Conservation (phyloP, 1,140 invertebrate species). For the Drosophila chauvacae region DNA sequence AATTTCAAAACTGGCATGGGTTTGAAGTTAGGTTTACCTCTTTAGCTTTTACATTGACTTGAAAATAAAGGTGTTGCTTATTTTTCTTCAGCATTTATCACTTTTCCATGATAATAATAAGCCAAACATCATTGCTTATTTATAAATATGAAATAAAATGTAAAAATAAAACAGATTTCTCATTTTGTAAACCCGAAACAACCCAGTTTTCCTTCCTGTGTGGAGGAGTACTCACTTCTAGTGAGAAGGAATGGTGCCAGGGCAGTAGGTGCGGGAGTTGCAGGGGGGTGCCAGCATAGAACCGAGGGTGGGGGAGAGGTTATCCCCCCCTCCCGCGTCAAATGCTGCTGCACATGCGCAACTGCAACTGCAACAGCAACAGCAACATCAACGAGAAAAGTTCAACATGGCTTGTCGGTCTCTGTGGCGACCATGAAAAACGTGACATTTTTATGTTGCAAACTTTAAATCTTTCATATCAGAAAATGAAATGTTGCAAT, state of each 20-base stretch:
- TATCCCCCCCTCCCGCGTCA: slow-evolving; percentile 2
- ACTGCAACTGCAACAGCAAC: slow-evolving; percentile 45
- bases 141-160: not conserved
- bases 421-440: slow-evolving; percentile 84
- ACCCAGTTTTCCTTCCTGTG: not conserved
- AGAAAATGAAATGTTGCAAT: slow-evolving; percentile 83
- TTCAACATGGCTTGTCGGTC: slow-evolving; percentile 65
- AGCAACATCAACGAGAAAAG: slow-evolving; percentile 55
- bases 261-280: slow-evolving; percentile 11
- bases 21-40: too few species aligned
- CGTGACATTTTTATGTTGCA: slow-evolving; percentile 85
- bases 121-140: too few species aligned
- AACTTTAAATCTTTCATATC: slow-evolving; percentile 85
- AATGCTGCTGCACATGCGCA: slow-evolving; percentile 61
- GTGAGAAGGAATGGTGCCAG: slow-evolving; percentile 35
- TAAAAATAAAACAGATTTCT: not conserved
- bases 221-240: slow-evolving; percentile 48
- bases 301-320: not conserved
- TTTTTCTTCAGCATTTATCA: too few species aligned
- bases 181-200: too few species aligned
- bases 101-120: not conserved
- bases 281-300: not conserved
- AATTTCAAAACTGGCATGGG: too few species aligned
- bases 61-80: too few species aligned
- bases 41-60: too few species aligned